Conservation (phyloP, 2,797 vertebrate species). For the Siniperca undulata region DNA sequence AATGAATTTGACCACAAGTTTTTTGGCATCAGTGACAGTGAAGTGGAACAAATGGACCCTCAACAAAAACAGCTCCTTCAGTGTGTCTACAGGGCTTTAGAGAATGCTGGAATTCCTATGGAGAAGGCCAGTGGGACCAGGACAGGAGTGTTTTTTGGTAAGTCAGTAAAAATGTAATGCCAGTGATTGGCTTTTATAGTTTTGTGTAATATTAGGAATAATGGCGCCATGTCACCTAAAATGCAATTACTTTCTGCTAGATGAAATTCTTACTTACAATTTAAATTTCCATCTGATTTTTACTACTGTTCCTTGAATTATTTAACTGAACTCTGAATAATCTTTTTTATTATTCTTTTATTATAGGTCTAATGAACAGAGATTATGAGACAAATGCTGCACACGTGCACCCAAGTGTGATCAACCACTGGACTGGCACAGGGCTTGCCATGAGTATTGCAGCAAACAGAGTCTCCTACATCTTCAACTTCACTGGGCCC, state of each 20-base stretch:
- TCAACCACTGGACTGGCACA: slow-evolving; percentile 88
- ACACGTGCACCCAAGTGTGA: slow-evolving; percentile 70
- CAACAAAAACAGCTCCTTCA: slow-evolving; percentile 89
- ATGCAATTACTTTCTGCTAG: neutral
- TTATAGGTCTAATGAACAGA: slow-evolving; percentile 90
- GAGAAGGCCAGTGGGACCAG: slow-evolving; percentile 87
- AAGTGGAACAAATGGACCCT: slow-evolving; percentile 89
- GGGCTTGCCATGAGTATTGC: slow-evolving; percentile 89
- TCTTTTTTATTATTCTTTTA: slow-evolving; percentile 16
- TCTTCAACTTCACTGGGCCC: slow-evolving; percentile 91
- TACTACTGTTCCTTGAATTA: neutral
- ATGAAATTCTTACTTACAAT: neutral
- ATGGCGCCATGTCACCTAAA: neutral
- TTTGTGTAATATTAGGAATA: neutral
- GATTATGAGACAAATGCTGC: slow-evolving; percentile 85
- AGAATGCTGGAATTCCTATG: slow-evolving; percentile 87
- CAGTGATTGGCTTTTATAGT: neutral
- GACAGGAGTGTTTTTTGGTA: slow-evolving; percentile 89
- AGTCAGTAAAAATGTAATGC: neutral
- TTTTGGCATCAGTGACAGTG: slow-evolving; percentile 87
- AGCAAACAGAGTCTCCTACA: slow-evolving; percentile 90
- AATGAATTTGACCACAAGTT: slow-evolving; percentile 90
- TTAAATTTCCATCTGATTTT: neutral
- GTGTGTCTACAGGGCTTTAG: slow-evolving; percentile 88
- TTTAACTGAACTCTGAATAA: neutral